phyloP scores from a whole-genome alignment of 2,113 vertebrate species.

The Poicephalus meyeri region DNA sequence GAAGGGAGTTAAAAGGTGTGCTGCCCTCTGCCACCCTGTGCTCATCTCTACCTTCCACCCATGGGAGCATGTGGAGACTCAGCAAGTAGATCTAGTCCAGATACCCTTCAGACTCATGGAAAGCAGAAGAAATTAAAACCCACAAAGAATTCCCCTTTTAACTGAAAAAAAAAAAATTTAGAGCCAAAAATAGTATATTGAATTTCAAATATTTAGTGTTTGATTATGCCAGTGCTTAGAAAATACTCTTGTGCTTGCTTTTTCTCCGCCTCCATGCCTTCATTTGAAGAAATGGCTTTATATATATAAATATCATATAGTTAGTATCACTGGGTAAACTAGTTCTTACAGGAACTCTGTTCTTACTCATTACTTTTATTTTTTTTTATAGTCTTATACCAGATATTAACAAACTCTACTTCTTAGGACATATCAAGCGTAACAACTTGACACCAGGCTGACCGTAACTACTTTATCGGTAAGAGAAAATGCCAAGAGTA shows the following conservation, averaged over 20 bases:
- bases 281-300: neutral
- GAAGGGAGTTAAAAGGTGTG: neutral
- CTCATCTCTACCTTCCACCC: neutral
- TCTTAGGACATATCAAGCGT: neutral
- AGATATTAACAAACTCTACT: neutral
- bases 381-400: neutral
- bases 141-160: conserved; percentile 18
- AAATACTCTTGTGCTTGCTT: neutral
- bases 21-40: neutral
- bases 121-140: conserved; percentile 29
- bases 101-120: neutral
- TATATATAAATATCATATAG: neutral
- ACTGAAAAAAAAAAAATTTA: neutral
- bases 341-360: neutral
- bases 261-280: rapidly evolving
- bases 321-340: neutral
- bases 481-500: neutral
- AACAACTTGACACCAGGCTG: neutral
- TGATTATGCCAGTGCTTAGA: neutral
- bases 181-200: neutral
- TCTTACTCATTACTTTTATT: neutral
- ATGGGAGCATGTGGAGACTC: rapidly evolving
- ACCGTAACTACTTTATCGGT: neutral
- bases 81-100: neutral
- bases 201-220: neutral